Percentiles rank a stretch among this genome's conserved stretches.
These are phyloP conservation scores for Portunus trituberculatus DNA, from an alignment of 1,140 invertebrate genomes.

Conservation along the genomic window DNA sequence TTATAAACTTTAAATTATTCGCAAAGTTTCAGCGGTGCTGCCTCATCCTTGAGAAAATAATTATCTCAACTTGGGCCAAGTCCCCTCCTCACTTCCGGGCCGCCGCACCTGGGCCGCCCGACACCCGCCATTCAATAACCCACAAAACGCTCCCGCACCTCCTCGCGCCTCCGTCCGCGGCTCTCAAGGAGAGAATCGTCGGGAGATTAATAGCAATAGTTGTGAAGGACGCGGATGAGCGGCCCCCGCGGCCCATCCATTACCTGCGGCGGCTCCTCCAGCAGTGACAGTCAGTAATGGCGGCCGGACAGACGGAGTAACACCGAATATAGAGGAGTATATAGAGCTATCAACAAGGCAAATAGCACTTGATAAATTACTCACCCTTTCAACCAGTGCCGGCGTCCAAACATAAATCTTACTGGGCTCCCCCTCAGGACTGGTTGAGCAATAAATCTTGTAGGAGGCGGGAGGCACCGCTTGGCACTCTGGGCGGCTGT, in stretches of 20 bases:
- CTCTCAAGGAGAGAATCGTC: constrained; percentile 9
- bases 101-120: constrained; percentile 11
- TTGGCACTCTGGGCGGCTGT: constrained; percentile 60
- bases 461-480: constrained; percentile 71
- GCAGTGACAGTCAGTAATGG: constrained; percentile 70
- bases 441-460: constrained; percentile 74
- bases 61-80: background rate
- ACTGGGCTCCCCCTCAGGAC: constrained; percentile 54
- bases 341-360: constrained; percentile 76
- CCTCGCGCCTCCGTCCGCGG: constrained; percentile 31
- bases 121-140: constrained; percentile 9
- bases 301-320: constrained; percentile 68
- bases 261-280: constrained; percentile 45
- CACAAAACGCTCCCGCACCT: constrained; percentile 10
- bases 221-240: constrained; percentile 41
- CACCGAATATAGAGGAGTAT: constrained; percentile 70
- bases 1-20: constrained; percentile 16
- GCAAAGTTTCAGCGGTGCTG: background rate
- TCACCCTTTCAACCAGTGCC: constrained; percentile 75
- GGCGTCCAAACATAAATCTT: constrained; percentile 75
- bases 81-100: background rate
- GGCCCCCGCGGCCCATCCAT: constrained; percentile 56
- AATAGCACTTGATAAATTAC: constrained; percentile 76
- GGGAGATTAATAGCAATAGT: constrained; percentile 59
- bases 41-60: constrained; percentile 12